Evolutionary conservation across 2,113 vertebrate genomes (phyloP), one percentile per base, ranked within the genome.

Genomic region (Notarius quadriscutis): DNA sequence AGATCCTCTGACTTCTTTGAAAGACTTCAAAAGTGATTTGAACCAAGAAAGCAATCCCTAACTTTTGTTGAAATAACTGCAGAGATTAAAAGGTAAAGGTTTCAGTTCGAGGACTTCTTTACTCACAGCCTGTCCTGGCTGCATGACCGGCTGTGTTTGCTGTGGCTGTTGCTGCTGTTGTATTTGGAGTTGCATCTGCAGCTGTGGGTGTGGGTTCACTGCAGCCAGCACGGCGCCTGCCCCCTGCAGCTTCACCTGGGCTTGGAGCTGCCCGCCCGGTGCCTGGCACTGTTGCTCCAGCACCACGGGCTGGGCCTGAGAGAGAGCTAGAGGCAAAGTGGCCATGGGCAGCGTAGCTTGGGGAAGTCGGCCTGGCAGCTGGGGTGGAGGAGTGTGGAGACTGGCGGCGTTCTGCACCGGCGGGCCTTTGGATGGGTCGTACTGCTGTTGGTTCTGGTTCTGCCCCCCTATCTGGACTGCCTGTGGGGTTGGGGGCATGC

Each of bases 361-460:
- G 34, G 96, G 93, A 89, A 97, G 92, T 50, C 97, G 94, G 20
- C 94, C 91, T 0, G 97, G 97, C 84, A 98, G 93, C 92, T 97
- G 97, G 0, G 94, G 96, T 0, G 95, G 96, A 0, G 95, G 97
- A 0, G 96, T 96, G 89, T 94, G 95, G 60, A 97, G 88, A 86
- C 95, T 96, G 89, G 96, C 95, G 0, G 96, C 96, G 11, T 96
- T 96, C 94, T 97, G 95, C 87, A 97, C 97, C 0, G 96, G 97
- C 2, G 97, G 97, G 51, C 97, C 97, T 93, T 97, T 97, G 48
- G 97, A 98, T 1, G 95, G 97, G 93, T 98, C 97, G 2, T 98
- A 97, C 75, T 96, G 95, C 83, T 96, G 96, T 89, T 96, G 95
- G 80, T 90, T 97, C 92, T 95, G 95, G 91, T 97, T 96, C 93